Conservation (phyloP, 2,797 vertebrate genomes). For the Melanotaenia maccullochi region DNA sequence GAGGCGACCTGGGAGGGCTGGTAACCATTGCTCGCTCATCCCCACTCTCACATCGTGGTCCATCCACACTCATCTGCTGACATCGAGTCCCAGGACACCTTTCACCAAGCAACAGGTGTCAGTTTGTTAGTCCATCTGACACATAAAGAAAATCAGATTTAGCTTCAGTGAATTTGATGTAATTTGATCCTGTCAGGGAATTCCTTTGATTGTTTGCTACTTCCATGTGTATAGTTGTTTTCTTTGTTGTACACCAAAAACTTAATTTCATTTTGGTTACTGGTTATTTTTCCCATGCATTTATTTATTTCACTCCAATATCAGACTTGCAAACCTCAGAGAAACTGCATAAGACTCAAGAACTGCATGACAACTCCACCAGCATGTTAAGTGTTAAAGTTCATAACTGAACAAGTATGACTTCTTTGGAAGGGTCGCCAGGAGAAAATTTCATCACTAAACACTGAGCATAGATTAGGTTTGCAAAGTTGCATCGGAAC, state of each 20-base stretch:
- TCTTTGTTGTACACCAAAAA: background rate
- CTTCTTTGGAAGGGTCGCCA: background rate
- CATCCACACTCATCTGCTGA: constrained; percentile 86
- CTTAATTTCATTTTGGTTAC: background rate
- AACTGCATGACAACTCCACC: background rate
- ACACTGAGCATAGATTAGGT: background rate
- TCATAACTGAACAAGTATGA: background rate
- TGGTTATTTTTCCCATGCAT: background rate
- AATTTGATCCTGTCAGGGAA: background rate
- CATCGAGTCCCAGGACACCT: constrained; percentile 94
- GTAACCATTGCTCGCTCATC: constrained; percentile 79
- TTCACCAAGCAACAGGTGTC: constrained; percentile 66
- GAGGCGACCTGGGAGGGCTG: constrained; percentile 83
- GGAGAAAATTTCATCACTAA: background rate
- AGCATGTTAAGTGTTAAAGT: background rate
- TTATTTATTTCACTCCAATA: background rate
- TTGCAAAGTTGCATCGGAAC: background rate
- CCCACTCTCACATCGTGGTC: constrained; percentile 80
- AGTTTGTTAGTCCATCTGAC: constrained; percentile 66
- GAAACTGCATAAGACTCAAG: background rate
- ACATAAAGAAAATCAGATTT: constrained; percentile 58
- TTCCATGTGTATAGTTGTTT: no score
- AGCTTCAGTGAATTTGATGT: constrained; percentile 42
- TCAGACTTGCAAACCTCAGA: background rate
- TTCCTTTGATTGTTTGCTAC: background rate